These are phyloP conservation scores for Poeciliopsis turneri DNA, from an alignment of 2,797 vertebrate species.

Conservation along the genomic window DNA sequence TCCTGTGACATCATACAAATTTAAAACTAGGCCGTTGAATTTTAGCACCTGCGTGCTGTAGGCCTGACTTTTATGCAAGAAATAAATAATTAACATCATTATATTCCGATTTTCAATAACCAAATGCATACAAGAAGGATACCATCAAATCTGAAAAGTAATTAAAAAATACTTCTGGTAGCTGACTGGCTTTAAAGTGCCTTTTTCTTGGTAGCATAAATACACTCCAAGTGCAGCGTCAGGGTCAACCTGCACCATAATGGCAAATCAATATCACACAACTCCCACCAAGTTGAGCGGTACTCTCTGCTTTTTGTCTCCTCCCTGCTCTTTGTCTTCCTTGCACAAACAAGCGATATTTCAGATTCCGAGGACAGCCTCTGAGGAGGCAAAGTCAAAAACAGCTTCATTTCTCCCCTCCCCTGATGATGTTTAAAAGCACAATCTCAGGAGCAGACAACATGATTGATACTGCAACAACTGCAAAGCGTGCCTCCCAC, in stretches of 20 bases:
- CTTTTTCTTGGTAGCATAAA: constrained; percentile 39
- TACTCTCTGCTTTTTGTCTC: constrained; percentile 14
- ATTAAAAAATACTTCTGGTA: constrained; percentile 8
- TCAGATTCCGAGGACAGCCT: constrained; percentile 46
- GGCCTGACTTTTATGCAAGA: not conserved
- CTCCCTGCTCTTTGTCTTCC: constrained; percentile 31
- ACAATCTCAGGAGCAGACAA: constrained; percentile 7
- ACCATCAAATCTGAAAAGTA: constrained; percentile 5
- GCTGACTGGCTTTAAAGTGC: constrained; percentile 29
- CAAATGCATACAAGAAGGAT: not conserved
- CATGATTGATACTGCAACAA: constrained; percentile 50
- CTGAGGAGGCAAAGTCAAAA: constrained; percentile 44
- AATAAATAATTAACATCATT: not conserved
- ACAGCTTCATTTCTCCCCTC: constrained; percentile 30
- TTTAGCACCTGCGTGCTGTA: no score
- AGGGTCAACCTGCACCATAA: constrained; percentile 53
- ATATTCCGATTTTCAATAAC: not conserved
- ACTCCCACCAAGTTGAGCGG: constrained; percentile 28
- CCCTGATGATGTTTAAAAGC: constrained; percentile 42
- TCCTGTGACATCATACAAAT: not conserved
- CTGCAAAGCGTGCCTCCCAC: constrained; percentile 21
- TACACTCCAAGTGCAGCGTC: constrained; percentile 33
- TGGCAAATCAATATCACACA: constrained; percentile 58
- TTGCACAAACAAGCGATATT: constrained; percentile 54
- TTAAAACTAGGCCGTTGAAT: not conserved